Evolutionary conservation across 2,113 vertebrate genomes (phyloP), one percentile per base, ranked within the genome.

Genomic region (Climacteris rufus): DNA sequence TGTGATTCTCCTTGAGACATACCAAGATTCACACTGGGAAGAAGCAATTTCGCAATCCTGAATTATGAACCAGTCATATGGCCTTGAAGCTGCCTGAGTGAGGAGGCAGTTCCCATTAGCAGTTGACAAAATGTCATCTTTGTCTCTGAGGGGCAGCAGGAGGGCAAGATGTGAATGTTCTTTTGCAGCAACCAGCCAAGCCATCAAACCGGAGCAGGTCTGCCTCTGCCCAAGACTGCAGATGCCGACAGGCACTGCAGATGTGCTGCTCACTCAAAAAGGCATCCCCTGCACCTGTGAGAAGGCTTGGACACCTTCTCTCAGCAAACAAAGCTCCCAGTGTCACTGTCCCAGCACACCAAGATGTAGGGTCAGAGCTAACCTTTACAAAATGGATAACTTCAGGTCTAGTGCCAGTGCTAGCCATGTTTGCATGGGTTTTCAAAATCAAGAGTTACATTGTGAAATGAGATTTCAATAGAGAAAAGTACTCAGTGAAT

Each of bases 1-100:
- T n/a, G 31, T 49, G 77, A 96, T 80, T 96, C 72, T 94, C 78
- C 87, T 96, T 90, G 92, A 93, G 90, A 12, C 40, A 30, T 4
- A 74, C 54, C 21, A 35, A 91, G 74, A 83, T 72, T 91, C 85
- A 83, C 61, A 30, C 33, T 25, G 82, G 39, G 47, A 83, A 85
- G 83, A 78, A 84, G 69, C 52, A 95, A 84, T 94, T 96, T 95
- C 17, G 0, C n/a, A 33, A 31, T 54, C 50, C 79, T 93, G 93
- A 91, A 27, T 95, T 92, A 92, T 69, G 88, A 79, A 75, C 44
- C 0, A 1, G 81, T 78, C 76, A 40, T 56, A 35, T 7, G 78
- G 91, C 83, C 94, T 92, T 96, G 91, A 40, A 87, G 52, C 64
- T 7, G 13, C 65, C 77, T 47, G 87, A 80, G 76, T 50, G 65